Evolutionary conservation across 2,888 invertebrate genomes (phyloP).

Genomic region (Caenorhabditis imperialis): DNA sequence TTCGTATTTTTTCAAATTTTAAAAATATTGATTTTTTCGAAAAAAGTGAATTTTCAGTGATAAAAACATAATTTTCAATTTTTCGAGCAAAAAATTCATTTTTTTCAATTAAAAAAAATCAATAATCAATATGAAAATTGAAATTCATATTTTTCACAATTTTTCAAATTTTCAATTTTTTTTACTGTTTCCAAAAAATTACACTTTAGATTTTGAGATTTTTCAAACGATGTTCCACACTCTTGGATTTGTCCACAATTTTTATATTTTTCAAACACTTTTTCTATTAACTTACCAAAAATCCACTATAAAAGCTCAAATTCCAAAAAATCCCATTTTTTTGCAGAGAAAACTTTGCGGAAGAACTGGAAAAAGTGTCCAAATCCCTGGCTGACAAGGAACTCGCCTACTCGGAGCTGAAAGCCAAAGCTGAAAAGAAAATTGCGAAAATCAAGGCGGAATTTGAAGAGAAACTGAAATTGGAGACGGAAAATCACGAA

Average conservation of each 20-base stretch:
- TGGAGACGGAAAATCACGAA: constrained; percentile 20
- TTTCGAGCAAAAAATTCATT: too few relatives aligned
- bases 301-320: too few relatives aligned
- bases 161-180: background rate
- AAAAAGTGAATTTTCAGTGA: background rate
- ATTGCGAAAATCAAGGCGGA: constrained; percentile 51
- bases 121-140: background rate
- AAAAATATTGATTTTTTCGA: background rate
- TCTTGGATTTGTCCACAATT: too few relatives aligned
- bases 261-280: too few relatives aligned
- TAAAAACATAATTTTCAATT: constrained; percentile 2
- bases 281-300: too few relatives aligned
- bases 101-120: too few relatives aligned
- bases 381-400: constrained; percentile 36
- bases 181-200: too few relatives aligned
- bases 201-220: too few relatives aligned
- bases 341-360: constrained; percentile 51
- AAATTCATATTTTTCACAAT: background rate
- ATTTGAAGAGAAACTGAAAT: constrained; percentile 38
- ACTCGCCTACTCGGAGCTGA: constrained; percentile 31
- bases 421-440: constrained; percentile 54
- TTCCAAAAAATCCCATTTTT: background rate
- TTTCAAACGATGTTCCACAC: too few relatives aligned
- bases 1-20: constrained; percentile 1
- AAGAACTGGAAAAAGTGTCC: constrained; percentile 40